A percentile compares a stretch with the other conserved stretches of the same genome.
Evolutionary conservation across 1,140 invertebrate species (phyloP).

Genomic region (Drosophila oshimai): DNA sequence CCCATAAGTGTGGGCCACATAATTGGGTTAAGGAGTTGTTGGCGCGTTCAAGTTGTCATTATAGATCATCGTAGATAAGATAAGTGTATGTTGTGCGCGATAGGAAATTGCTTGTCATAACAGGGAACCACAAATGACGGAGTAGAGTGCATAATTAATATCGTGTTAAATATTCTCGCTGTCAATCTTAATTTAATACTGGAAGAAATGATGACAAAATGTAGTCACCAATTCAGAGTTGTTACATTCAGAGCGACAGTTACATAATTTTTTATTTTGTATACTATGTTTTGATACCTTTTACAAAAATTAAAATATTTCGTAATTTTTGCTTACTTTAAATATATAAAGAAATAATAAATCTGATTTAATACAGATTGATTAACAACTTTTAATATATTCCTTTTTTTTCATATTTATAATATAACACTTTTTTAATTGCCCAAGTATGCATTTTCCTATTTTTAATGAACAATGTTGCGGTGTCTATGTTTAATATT

Average conservation of each 20-base stretch:
- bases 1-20: conserved; percentile 59
- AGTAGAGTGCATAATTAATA: conserved; percentile 40
- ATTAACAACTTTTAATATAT: too few species aligned
- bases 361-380: too few species aligned
- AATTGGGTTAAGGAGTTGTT: conserved; percentile 79
- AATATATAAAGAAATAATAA: too few species aligned
- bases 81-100: conserved; percentile 38
- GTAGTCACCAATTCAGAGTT: background rate
- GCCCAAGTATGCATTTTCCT: too few species aligned
- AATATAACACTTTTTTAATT: too few species aligned
- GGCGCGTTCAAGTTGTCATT: conserved; percentile 69
- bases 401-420: too few species aligned
- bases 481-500: too few species aligned
- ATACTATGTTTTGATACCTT: too few species aligned
- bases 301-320: too few species aligned
- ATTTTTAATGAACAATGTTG: too few species aligned
- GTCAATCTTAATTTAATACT: conserved; percentile 25
- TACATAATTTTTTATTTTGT: too few species aligned
- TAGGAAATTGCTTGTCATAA: conserved; percentile 58
- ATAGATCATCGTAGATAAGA: conserved; percentile 55
- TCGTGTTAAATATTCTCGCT: conserved; percentile 13
- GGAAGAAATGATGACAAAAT: background rate
- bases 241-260: background rate
- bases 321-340: too few species aligned
- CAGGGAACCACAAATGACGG: conserved; percentile 24